Evolutionary conservation across 2,113 vertebrate genomes (phyloP).

Genomic region (Leucopsar rothschildi): DNA sequence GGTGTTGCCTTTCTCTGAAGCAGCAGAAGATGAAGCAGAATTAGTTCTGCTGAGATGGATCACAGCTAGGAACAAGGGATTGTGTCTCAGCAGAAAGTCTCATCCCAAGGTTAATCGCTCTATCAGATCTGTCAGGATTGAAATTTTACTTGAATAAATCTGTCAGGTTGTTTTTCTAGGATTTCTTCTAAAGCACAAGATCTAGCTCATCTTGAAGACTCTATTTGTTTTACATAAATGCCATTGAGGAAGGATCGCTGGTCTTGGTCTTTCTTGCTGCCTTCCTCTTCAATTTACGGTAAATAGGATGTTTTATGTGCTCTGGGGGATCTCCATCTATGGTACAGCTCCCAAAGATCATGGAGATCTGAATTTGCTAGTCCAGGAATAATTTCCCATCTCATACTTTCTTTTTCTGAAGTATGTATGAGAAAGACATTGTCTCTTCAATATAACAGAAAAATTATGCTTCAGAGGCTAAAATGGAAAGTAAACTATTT

Average conservation of each 20-base stretch:
- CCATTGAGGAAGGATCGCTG: neutral
- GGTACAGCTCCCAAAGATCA: neutral
- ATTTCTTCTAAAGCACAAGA: neutral
- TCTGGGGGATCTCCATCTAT: neutral
- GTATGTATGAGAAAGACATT: neutral
- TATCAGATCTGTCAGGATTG: neutral
- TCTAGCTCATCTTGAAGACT: neutral
- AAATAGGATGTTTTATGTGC: neutral
- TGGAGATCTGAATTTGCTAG: neutral
- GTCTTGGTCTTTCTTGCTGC: neutral
- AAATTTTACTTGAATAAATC: neutral
- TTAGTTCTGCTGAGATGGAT: neutral
- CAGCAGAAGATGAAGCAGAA: neutral
- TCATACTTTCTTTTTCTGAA: neutral
- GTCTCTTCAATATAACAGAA: neutral
- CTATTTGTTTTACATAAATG: neutral
- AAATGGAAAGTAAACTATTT: neutral
- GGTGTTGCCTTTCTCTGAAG: neutral
- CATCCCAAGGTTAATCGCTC: neutral
- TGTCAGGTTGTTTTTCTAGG: neutral
- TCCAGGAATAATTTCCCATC: neutral
- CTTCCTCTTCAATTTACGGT: neutral
- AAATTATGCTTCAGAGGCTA: neutral
- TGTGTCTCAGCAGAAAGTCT: neutral
- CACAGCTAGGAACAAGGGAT: neutral